These are phyloP conservation scores for Drosophila parvula DNA, from an alignment of 1,140 invertebrate species.

Conservation along the genomic window DNA sequence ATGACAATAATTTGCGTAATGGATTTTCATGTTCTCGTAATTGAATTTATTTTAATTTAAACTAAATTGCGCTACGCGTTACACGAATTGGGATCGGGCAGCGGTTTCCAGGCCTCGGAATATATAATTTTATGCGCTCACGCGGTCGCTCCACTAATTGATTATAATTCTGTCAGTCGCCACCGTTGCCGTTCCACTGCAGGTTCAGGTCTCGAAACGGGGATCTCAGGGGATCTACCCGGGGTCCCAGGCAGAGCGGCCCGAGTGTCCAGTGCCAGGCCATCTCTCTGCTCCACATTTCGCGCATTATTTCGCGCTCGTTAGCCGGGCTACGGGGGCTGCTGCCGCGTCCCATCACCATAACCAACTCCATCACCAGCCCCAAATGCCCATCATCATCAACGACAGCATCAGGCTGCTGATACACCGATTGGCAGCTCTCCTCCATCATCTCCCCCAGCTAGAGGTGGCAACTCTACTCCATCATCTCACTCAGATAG, in stretches of 20 bases:
- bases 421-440: constrained; percentile 24
- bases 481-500: neutral
- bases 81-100: constrained; percentile 29
- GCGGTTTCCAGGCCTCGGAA: constrained; percentile 11
- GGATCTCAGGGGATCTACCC: constrained; percentile 9
- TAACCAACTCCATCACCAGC: constrained; percentile 37
- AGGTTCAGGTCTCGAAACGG: constrained; percentile 15
- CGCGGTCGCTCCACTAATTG: constrained; percentile 81
- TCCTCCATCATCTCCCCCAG: constrained; percentile 2
- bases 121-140: constrained; percentile 82
- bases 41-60: constrained; percentile 83
- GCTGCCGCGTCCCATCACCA: constrained; percentile 32
- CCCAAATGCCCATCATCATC: constrained; percentile 50
- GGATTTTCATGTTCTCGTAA: constrained; percentile 83
- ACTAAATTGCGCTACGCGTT: constrained; percentile 72
- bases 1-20: constrained; percentile 82
- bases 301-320: constrained; percentile 80
- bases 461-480: constrained; percentile 26
- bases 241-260: constrained; percentile 15
- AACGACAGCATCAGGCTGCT: constrained; percentile 20
- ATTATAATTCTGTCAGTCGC: constrained; percentile 83
- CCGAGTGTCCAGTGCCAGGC: constrained; percentile 14
- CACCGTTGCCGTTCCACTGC: constrained; percentile 55
- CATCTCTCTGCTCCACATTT: constrained; percentile 70
- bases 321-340: constrained; percentile 49